Evolutionary conservation across 1,140 invertebrate genomes (phyloP), one percentile per base, ranked within the genome.

Genomic region (Popillia japonica): DNA sequence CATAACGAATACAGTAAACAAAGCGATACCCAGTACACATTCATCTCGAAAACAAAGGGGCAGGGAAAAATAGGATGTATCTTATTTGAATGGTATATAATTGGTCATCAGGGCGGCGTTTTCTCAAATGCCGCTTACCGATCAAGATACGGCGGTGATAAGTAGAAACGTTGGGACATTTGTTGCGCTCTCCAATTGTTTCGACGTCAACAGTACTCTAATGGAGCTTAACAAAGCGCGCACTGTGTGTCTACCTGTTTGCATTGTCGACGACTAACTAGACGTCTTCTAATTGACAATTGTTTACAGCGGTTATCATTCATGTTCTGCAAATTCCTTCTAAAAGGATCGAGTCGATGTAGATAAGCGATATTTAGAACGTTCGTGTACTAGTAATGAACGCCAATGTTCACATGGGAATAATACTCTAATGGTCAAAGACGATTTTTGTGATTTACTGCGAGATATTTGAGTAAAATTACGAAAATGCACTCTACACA

Each of bases 221-320:
- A 84, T 83, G 80, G 81, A 82, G 79, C 79, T 78, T 80, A 85
- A 85, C 84, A 86, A 85, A 84, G 83, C 82, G 76, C 74, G 72
- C 79, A 34, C 27, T 34, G 27, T 34, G 27, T 79, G 81, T 84
- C 83, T 79, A 80, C 81, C 82, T 83, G 81, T 82, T 34, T 82
- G 84, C 82, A 85, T 84, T 84, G 83, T 83, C 79, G 80, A 79
- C 79, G 80, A 79, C 83, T 85, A 85, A 85, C 84, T 85, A 85
- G 84, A 85, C 77, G 83, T 82, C 84, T 80, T 86, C 83, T 86
- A 86, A 86, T 86, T 86, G 84, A 85, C 84, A 85, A 86, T 86
- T 86, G 85, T 85, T 86, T 86, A 86, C 84, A 85, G 80, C 79
- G 80, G 84, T 85, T 85, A 85, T 85, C 84, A 85, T 85, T 85